Conservation (phyloP, 2,888 invertebrate species). For the Morpho achilles region DNA sequence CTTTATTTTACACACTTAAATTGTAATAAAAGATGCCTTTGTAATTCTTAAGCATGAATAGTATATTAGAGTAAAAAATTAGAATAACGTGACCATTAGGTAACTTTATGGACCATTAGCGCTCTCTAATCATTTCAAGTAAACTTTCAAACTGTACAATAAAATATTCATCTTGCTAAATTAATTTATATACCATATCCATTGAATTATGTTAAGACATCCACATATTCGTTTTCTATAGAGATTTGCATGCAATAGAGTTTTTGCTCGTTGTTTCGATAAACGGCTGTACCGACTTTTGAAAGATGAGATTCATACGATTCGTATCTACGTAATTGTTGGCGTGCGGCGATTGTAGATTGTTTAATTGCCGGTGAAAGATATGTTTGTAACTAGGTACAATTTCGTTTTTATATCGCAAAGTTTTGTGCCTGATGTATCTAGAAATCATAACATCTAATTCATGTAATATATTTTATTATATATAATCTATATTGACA, state of each 20-base stretch:
- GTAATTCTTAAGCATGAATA: too few species aligned
- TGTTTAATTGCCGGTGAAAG: constrained; percentile 11
- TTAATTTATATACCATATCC: background rate
- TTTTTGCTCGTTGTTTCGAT: constrained; percentile 27
- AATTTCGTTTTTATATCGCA: background rate
- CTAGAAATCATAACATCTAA: too few species aligned
- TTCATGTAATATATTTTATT: too few species aligned
- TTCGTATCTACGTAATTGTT: constrained; percentile 19
- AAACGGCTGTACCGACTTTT: constrained; percentile 25
- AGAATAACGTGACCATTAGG: too few species aligned
- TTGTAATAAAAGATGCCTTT: too few species aligned
- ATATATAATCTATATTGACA: too few species aligned
- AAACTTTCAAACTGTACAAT: background rate
- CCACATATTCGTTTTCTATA: constrained; percentile 21
- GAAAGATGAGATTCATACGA: constrained; percentile 25
- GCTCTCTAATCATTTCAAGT: too few species aligned
- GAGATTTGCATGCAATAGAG: constrained; percentile 32
- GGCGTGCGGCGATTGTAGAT: background rate
- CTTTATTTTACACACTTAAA: too few species aligned
- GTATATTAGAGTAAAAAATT: too few species aligned
- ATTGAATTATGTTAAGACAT: constrained; percentile 10
- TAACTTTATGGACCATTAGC: too few species aligned
- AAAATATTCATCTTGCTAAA: background rate
- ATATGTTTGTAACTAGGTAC: background rate
- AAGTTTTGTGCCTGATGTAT: too few species aligned